Base-by-base conservation (phyloP, 2,888 invertebrate genomes). In the Pollenia labialis region DNA sequence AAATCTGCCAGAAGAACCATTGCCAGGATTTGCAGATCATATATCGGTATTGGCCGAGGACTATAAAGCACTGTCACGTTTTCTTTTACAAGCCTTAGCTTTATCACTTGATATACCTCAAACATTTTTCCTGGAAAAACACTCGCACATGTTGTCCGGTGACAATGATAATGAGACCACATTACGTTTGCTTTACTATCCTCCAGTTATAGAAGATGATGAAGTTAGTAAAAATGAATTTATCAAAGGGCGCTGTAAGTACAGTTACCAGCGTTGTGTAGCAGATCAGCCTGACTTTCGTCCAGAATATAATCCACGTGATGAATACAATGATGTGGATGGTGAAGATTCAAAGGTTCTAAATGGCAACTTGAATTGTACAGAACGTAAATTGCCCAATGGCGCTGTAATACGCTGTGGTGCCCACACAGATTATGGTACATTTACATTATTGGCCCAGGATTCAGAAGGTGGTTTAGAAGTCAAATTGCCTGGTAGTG, bases 401-500 rank as follows among this genome's bases (percentile, higher is more conserved):
- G 93, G 95, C 0, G 90, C 88, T 11, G 87, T 92, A 11, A 92
- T 95, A 56, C 94, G 96, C 54, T 96, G 96, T 90, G 96, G 95
- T 1, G 95, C 96, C 1, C 96, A 96, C 91, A 95, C 96, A 40
- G 97, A 97, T 92, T 96, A 95, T 88, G 96, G 96, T 88, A 96
- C 96, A 68, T 95, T 97, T 91, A 97, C 97, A 16, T 93, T 97
- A 85, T 94, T 97, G 60, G 95, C 96, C 52, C 95, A 96, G 93
- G 97, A 97, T 91, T 95, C 96, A 56, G 96, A 96, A 89, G 96
- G 97, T 16, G 97, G 97, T 1, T 94, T 97, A 11, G 93, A 93
- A 85, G 92, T 96, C 56, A 95, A 95, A 91, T 93, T 95, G 86
- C 94, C 95, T 11, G 95, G 95, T 71, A 95, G 95, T 88, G 95